Percentiles rank a stretch among this genome's conserved stretches.
These are phyloP conservation scores for Atopsyche davidsoni DNA, from an alignment of 1,140 invertebrate species.

Conservation along the genomic window DNA sequence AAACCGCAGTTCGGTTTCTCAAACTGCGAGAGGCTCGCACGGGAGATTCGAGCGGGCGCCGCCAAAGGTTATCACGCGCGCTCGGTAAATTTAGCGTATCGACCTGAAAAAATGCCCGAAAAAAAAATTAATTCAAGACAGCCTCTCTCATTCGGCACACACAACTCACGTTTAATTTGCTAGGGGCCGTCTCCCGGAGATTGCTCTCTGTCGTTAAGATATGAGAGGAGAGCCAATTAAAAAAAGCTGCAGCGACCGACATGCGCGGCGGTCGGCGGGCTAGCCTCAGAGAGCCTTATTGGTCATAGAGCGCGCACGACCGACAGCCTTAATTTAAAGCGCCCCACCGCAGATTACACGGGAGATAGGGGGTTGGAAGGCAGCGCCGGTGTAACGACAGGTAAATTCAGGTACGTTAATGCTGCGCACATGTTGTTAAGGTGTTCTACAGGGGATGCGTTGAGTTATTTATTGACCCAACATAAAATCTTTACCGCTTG, in stretches of 20 bases:
- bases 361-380: slow-evolving; percentile 7
- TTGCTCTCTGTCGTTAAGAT: slow-evolving; percentile 16
- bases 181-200: slow-evolving; percentile 6
- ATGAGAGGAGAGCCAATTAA: slow-evolving; percentile 26
- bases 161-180: not conserved
- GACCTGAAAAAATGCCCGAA: too few species aligned
- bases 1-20: too few species aligned
- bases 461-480: too few species aligned
- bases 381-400: not conserved
- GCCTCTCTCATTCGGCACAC: too few species aligned
- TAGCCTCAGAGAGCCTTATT: slow-evolving; percentile 7
- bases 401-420: not conserved
- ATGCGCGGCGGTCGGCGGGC: not conserved
- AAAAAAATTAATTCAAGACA: too few species aligned
- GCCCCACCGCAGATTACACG: slow-evolving; percentile 10
- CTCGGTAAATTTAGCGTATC: too few species aligned
- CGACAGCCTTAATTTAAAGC: slow-evolving; percentile 22
- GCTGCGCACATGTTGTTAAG: not conserved
- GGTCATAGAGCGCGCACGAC: slow-evolving; percentile 22
- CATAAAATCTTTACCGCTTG: too few species aligned
- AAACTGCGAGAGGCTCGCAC: too few species aligned
- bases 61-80: too few species aligned
- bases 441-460: slow-evolving; percentile 14
- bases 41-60: too few species aligned
- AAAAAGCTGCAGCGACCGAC: slow-evolving; percentile 10